Conservation (phyloP, 2,113 vertebrate species). For the Sylvicapra grimmia region DNA sequence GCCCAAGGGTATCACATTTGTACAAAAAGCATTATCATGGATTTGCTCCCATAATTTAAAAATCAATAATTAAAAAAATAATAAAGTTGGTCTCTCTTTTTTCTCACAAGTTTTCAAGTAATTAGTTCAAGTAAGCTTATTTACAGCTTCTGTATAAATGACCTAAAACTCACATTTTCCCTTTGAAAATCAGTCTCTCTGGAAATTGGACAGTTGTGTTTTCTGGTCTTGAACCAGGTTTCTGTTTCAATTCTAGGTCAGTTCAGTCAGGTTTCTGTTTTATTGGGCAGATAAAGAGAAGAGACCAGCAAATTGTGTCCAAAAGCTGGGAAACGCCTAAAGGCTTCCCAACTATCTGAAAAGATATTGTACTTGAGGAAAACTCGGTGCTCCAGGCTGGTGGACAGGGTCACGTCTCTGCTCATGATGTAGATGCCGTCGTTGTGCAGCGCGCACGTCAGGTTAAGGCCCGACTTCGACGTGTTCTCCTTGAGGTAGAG, state of each 20-base stretch:
- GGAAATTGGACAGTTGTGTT: background rate
- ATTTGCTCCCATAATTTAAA: conserved; percentile 50
- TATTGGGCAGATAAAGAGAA: conserved; percentile 90
- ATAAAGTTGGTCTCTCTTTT: conserved; percentile 30
- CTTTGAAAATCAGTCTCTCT: conserved; percentile 5
- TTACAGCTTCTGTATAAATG: conserved; percentile 6
- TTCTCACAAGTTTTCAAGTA: conserved; percentile 53
- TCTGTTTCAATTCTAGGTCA: background rate
- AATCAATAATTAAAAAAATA: conserved; percentile 39
- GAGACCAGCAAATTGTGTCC: conserved; percentile 94
- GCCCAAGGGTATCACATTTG: background rate
- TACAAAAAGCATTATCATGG: conserved; percentile 21
- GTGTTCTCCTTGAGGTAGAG: conserved; percentile 91
- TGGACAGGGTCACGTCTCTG: conserved; percentile 87
- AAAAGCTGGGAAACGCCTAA: conserved; percentile 88
- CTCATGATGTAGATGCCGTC: conserved; percentile 97
- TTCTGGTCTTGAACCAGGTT: background rate
- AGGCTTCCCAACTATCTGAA: conserved; percentile 88
- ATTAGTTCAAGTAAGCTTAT: conserved; percentile 48
- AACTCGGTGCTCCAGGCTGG: conserved; percentile 89
- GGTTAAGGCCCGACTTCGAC: conserved; percentile 93
- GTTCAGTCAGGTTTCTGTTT: conserved; percentile 67
- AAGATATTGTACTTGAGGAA: conserved; percentile 97
- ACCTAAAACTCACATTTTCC: background rate
- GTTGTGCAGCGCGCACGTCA: conserved; percentile 94